A percentile compares a stretch with the other conserved stretches of the same genome.
Evolutionary conservation across 2,888 invertebrate species (phyloP).

Genomic region (Tipula confusa): DNA sequence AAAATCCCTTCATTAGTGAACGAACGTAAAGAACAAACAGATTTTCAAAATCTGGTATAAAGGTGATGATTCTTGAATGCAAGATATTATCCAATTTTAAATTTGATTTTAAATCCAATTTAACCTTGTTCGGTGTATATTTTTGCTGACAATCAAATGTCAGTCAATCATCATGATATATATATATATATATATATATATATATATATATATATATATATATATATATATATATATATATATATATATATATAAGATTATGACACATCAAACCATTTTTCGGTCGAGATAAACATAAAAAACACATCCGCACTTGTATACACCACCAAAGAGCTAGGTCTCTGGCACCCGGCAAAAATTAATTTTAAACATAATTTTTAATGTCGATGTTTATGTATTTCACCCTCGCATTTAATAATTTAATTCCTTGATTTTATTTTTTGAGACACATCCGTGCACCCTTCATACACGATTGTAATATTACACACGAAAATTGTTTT

Average conservation of each 20-base stretch:
- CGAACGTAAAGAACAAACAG: background rate
- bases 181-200: background rate
- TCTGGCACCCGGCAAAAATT: background rate
- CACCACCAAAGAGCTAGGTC: background rate
- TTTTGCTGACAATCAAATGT: conserved; percentile 12
- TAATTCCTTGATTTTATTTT: background rate
- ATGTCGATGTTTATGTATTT: background rate
- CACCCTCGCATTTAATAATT: background rate
- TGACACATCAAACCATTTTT: conserved; percentile 25
- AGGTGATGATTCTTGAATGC: conserved; percentile 5
- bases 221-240: background rate
- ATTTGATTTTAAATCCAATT: conserved; percentile 12
- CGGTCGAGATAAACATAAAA: background rate
- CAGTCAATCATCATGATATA: too few relatives aligned
- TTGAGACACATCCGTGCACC: conserved; percentile 15
- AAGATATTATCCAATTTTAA: background rate
- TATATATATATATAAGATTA: background rate
- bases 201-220: background rate
- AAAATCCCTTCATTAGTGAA: conserved; percentile 4
- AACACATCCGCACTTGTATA: background rate
- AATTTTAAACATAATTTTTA: background rate
- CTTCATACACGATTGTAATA: too few relatives aligned
- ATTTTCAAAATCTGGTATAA: background rate
- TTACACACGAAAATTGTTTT: too few relatives aligned
- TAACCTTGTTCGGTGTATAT: background rate